Base-by-base conservation (phyloP, 2,113 vertebrate genomes). In the Sprattus sprattus region DNA sequence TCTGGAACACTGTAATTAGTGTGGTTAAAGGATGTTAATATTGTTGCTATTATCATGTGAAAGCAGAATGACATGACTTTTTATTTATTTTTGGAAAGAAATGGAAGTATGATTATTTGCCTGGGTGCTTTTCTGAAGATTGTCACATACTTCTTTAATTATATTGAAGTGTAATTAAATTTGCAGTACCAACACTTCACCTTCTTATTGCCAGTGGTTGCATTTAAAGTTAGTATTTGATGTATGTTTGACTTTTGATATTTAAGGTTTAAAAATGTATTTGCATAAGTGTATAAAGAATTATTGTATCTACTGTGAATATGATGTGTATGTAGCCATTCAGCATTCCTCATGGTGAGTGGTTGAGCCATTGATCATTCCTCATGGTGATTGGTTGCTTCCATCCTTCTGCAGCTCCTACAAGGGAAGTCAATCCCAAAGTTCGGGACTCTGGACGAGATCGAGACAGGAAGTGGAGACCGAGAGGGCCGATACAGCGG, bases 361-460 rank as follows among this genome's bases (percentile, higher is more conserved):
- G 39, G 39, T 39, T 39, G 39, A 39, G 39, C 39, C 39, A 39
- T 39, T 39, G 39, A 39, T 1, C 39, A 39, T 39, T 39, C 39
- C 39, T 39, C 39, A 3, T 81, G 9, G 75, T 80, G n/a, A 49
- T 22, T 20, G 5, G 83, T 32, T 39, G 47, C 46, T 0, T 50
- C 11, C 47, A 46, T 86, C 82, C 25, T 18, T 82, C 39, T 90
- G 83, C 83, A 97, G 97, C 86, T 97, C 82, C 86, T 97, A 64
- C 97, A 96, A 90, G 95, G 95, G 5, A 95, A 95, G 85, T 94
- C 93, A 13, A 93, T 96, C 86, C 95, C 95, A 64, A 96, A 95
- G 88, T 89, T 96, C 25, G 93, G 93, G 0, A 95, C 93, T 1
- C 92, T 96, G 95, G 94, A 96, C 86, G 89, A 90, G 83, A 95